Evolutionary conservation across 2,113 vertebrate genomes (phyloP).

Genomic region (Periophthalmodon schlosseri): DNA sequence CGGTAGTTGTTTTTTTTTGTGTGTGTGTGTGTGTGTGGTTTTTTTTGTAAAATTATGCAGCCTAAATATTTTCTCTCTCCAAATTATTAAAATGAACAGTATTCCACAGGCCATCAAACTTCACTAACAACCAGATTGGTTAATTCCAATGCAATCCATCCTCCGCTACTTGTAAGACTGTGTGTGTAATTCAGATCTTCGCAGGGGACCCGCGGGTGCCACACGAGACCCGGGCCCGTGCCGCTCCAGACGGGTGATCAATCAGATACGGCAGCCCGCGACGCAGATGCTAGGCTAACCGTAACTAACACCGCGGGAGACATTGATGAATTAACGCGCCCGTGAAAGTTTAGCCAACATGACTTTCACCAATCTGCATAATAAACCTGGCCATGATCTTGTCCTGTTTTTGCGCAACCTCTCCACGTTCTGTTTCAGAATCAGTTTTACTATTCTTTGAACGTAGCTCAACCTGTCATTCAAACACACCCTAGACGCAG

Average conservation of each 20-base stretch:
- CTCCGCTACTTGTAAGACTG: not conserved
- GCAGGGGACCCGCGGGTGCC: constrained; percentile 17
- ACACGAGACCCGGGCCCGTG: constrained; percentile 11
- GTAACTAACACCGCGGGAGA: constrained; percentile 37
- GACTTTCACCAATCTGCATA: constrained; percentile 63
- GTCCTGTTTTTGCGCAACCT: constrained; percentile 28
- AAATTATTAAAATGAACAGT: too few relatives aligned
- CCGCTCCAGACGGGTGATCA: constrained; percentile 56
- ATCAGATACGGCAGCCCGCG: constrained; percentile 48
- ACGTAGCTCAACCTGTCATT: not conserved
- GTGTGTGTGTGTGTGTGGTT: too few relatives aligned
- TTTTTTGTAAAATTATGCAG: too few relatives aligned
- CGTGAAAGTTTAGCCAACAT: constrained; percentile 57
- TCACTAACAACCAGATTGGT: not conserved
- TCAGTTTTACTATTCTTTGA: constrained; percentile 8
- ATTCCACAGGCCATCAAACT: too few relatives aligned
- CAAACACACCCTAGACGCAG: not conserved
- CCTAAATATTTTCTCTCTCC: too few relatives aligned
- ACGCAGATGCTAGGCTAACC: constrained; percentile 45
- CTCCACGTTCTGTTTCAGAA: constrained; percentile 1
- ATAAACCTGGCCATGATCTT: constrained; percentile 60
- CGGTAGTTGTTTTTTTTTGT: too few relatives aligned
- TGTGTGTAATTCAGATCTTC: constrained; percentile 45
- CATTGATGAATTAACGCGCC: constrained; percentile 68
- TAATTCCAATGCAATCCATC: not conserved